Evolutionary conservation across 1,140 invertebrate genomes (phyloP), one percentile per base, ranked within the genome.

Genomic region (Limonius californicus): DNA sequence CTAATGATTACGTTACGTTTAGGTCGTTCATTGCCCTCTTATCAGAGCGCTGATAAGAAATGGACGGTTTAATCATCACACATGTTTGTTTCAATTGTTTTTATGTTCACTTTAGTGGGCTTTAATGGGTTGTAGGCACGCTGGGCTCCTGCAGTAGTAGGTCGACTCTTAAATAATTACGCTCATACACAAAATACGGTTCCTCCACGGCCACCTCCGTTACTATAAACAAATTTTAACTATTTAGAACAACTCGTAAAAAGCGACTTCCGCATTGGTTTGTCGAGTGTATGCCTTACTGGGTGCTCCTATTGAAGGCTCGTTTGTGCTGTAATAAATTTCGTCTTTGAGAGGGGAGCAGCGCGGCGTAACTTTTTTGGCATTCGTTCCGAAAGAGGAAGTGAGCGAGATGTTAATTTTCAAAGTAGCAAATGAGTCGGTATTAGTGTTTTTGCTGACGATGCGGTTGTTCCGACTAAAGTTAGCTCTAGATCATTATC

Each of bases 401-500:
- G n/a, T 12, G 16, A 45, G 42, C n/a, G 42, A 45, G 42, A 67
- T 60, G 59, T 60, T 62, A 69, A 69, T 67, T 69, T 67, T 65
- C 62, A 65, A 67, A 69, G 61, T 59, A 39, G 60, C 63, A 58
- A 65, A 67, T 61, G 65, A 67, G 57, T 61, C 61, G 59, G 60
- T 65, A 64, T 67, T 59, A 64, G 27, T 66, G 65, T 69, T 67
- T 66, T 69, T 61, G 60, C 63, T 55, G 57, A 59, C 54, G 54
- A 57, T 12, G 20, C 59, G 23, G 53, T 47, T 27, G 23, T 27
- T 61, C 19, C 57, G 53, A 62, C 61, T 61, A 55, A 67, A 68
- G 62, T 69, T 69, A 57, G 62, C 55, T 63, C 60, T 59, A 61
- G 68, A 68, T 68, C 67, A 70, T 68, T 70, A 70, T 68, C 69